Evolutionary conservation across 2,113 vertebrate genomes (phyloP), one percentile per base, ranked within the genome.

Genomic region (Octodon degus): DNA sequence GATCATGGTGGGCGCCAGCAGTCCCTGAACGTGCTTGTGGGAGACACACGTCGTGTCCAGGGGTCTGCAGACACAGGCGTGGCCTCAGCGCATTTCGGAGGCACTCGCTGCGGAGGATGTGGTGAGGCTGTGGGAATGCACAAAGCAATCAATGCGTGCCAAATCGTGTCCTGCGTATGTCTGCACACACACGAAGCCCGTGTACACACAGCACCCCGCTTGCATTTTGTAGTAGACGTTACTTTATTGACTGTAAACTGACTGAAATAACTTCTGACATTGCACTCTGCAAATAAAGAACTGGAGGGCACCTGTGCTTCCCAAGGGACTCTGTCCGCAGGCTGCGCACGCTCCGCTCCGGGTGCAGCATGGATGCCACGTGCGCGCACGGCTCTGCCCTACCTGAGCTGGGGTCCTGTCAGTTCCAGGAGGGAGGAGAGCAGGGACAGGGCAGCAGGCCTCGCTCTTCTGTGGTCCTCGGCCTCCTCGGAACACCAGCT

Each of bases 201-300:
- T 2, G 22, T 82, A 40, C 3, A 32, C 67, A 79, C 24, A 79
- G 89, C 10, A 25, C 86, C 47, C n/a, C 37, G 4, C 70, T 16
- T 88, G 67, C 74, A 7, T 94, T 86, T 96, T 93, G 58, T 82
- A 47, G 89, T 0, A 90, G 91, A 74, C 1, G 3, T 24, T 60
- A 55, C 88, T 97, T 96, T 93, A 93, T 0, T 96, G 79, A 90
- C 72, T 83, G 87, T 84, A 92, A 58, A 67, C 30, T 34, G n/a
- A 58, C 50, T 92, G 47, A 77, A 17, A 22, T 96, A 97, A 98
- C 97, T 97, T 97, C 91, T 96, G 96, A 97, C 97, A 95, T 97
- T 97, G 97, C 97, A 97, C 95, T 98, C 86, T 91, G 81, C 94
- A 97, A 96, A 92, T 86, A 96, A 95, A 94, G 91, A 91, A 82